Base-by-base conservation (phyloP, 2,113 vertebrate genomes). In the Pteronura brasiliensis region DNA sequence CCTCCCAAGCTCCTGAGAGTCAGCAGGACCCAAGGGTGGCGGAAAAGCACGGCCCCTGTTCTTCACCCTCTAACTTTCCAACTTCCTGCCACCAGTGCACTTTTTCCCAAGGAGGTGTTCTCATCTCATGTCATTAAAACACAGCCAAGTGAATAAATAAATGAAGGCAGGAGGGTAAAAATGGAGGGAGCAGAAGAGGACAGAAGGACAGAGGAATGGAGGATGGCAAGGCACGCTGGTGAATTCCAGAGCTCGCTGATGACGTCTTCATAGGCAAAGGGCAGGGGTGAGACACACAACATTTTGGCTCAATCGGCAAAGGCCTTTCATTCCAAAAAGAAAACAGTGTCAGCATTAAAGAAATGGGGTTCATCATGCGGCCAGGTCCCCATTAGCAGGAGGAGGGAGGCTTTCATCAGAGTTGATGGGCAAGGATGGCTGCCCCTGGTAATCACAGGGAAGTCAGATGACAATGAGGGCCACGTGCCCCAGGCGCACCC, bases 361-460 rank as follows among this genome's bases (percentile, higher is more conserved):
- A 92, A 86, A n/a, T 65, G 29, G 49, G 88, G 36, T 0, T 72
- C 76, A 34, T 61, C 71, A 72, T 23, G 0, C 0, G 7, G 65
- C 34, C 20, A 21, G 15, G 95, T 89, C 77, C 88, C 63, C 65
- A 76, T 86, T 8, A 79, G 89, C 86, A 97, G 29, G 31, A 90
- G 1, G 84, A 82, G 83, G 63, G 63, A 92, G 61, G 47, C 90
- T 92, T 97, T 96, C 96, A 65, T 92, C 74, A 44, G n/a, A 0
- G 88, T 59, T 95, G 76, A 67, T 42, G 47, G 15, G 29, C 25
- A 13, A 18, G 29, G n/a, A 97, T 90, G 61, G 49, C 83, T n/a
- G 72, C 94, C 57, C 90, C 11, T 39, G 47, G 15, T 79, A 96
- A 97, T 95, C 95, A 96, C 67, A 96, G 88, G 67, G 82, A 90